Conservation (phyloP, 2,113 vertebrate genomes). For the Bothrops jararaca region DNA sequence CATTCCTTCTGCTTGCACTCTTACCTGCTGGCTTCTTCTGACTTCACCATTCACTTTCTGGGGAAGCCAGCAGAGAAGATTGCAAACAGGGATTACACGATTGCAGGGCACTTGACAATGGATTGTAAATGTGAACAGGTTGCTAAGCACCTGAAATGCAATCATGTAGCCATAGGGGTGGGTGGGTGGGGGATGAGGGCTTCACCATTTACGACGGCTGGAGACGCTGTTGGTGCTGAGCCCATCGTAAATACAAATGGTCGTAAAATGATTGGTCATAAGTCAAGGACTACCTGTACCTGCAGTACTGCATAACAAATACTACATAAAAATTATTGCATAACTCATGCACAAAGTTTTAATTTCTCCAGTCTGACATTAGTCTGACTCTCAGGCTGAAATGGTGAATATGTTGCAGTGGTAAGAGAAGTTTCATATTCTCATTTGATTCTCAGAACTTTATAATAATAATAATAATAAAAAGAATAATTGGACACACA, state of each 20-base stretch:
- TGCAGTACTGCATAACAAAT: neutral
- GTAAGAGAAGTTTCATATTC: neutral
- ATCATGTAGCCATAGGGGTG: neutral
- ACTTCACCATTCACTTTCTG: neutral
- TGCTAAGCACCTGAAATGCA: neutral
- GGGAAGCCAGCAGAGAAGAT: neutral
- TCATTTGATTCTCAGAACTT: conserved; percentile 3
- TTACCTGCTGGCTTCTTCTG: neutral
- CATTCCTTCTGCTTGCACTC: neutral
- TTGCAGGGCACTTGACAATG: neutral
- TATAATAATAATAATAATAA: neutral
- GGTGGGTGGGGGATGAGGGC: neutral
- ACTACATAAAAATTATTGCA: neutral
- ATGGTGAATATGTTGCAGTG: neutral
- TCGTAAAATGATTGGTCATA: neutral
- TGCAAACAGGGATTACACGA: neutral
- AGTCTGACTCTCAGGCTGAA: neutral
- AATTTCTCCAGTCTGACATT: neutral
- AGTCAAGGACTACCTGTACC: neutral
- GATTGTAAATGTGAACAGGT: neutral
- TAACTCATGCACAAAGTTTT: neutral
- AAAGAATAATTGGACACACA: neutral
- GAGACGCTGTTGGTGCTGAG: neutral
- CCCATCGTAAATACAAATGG: neutral
- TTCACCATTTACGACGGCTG: neutral